phyloP scores from a whole-genome alignment of 2,113 vertebrate genomes.

The Diphyllodes magnificus region DNA sequence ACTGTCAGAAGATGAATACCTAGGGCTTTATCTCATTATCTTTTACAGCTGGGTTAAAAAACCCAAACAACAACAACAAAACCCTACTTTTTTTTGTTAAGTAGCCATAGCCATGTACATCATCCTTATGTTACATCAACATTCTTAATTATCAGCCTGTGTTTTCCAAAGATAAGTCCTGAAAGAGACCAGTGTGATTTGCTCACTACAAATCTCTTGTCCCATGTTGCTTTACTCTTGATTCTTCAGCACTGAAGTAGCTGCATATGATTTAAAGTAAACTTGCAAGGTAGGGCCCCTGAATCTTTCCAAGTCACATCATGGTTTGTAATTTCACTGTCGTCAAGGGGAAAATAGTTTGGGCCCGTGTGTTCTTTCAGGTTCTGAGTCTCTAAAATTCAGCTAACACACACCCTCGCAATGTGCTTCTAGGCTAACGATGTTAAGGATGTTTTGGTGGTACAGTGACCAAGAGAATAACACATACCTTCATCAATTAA shows the following conservation, averaged over 20 bases:
- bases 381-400: neutral
- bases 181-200: neutral
- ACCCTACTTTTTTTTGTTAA: neutral
- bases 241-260: neutral
- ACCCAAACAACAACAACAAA: neutral
- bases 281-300: neutral
- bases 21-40: neutral
- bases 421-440: neutral
- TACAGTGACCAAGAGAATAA: neutral
- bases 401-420: neutral
- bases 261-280: neutral
- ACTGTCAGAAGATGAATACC: neutral
- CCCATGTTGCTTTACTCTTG: neutral
- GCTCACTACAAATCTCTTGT: neutral
- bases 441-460: neutral
- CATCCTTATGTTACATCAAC: neutral
- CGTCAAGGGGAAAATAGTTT: neutral
- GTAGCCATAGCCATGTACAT: neutral
- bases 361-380: neutral
- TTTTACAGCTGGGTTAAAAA: neutral
- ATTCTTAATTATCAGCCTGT: neutral
- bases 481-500: neutral
- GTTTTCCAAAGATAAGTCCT: neutral
- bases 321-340: neutral
- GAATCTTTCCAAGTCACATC: neutral